A percentile compares a stretch with the other conserved stretches of the same genome.
These are phyloP conservation scores for Aporrectodea caliginosa DNA, from an alignment of 1,140 invertebrate genomes.

Conservation along the genomic window DNA sequence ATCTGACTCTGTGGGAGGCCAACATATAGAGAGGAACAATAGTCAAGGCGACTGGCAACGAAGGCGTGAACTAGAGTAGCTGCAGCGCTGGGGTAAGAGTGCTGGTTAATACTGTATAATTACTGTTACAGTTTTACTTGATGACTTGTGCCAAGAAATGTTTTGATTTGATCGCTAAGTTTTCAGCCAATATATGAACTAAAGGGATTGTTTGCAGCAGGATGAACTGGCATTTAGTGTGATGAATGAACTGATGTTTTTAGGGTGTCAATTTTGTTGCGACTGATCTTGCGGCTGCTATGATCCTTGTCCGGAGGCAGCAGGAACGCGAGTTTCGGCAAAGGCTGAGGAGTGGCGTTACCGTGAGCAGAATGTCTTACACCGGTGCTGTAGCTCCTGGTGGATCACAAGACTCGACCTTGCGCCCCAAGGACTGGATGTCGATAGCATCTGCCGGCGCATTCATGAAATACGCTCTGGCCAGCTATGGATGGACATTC, in stretches of 20 bases:
- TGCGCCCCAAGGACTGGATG: conserved; percentile 64
- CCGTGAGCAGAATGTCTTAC: neutral
- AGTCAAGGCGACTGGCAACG: too few species aligned
- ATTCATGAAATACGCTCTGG: conserved; percentile 73
- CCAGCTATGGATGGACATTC: conserved; percentile 86
- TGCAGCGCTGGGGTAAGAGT: too few species aligned
- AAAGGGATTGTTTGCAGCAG: too few species aligned
- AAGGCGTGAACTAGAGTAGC: too few species aligned
- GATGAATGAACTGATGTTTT: conserved; percentile 62
- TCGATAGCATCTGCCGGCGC: conserved; percentile 70
- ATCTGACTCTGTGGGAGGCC: too few species aligned
- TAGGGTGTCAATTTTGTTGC: conserved; percentile 80
- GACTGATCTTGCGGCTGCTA: conserved; percentile 80
- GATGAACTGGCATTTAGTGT: too few species aligned
- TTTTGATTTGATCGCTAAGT: too few species aligned
- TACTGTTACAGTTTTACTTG: too few species aligned
- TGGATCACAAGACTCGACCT: neutral
- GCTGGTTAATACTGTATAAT: too few species aligned
- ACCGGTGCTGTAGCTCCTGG: neutral
- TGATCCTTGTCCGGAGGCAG: conserved; percentile 67
- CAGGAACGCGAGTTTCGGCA: conserved; percentile 62
- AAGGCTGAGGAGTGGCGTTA: neutral
- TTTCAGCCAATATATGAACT: too few species aligned
- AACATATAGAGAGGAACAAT: too few species aligned
- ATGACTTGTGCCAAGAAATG: too few species aligned